A percentile compares a stretch with the other conserved stretches of the same genome.
phyloP scores from a whole-genome alignment of 2,797 vertebrate species.

The Philypnodon macrostomus region DNA sequence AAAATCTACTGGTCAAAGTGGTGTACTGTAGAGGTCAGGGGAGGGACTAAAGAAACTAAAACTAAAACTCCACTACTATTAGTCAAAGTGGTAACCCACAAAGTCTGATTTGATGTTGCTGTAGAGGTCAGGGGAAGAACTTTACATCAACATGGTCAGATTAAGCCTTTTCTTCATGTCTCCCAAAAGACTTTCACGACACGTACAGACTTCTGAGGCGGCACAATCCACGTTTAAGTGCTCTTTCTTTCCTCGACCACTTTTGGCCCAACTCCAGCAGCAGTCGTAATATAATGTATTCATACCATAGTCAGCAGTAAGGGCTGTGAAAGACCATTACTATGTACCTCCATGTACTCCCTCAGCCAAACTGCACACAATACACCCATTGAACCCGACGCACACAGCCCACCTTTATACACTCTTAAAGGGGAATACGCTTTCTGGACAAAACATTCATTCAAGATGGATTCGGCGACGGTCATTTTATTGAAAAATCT shows the following conservation, averaged over 20 bases:
- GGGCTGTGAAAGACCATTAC: constrained; percentile 26
- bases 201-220: no score
- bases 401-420: constrained; percentile 71
- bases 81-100: no score
- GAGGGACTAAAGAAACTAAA: no score
- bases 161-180: no score
- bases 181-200: no score
- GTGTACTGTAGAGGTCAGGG: no score
- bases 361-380: constrained; percentile 59
- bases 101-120: no score
- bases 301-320: constrained; percentile 32
- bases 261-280: constrained; percentile 18
- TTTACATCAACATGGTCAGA: no score
- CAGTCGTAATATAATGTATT: constrained; percentile 20
- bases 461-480: constrained; percentile 1
- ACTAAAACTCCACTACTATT: no score
- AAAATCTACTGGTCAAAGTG: no score
- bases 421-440: constrained; percentile 35
- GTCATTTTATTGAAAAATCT: background rate
- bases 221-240: no score
- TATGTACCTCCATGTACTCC: constrained; percentile 37
- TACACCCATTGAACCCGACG: constrained; percentile 55
- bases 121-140: no score
- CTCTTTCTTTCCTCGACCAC: constrained; percentile 23
- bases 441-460: background rate